Conservation (phyloP, 2,113 vertebrate species). For the Oenanthe oenanthe region DNA sequence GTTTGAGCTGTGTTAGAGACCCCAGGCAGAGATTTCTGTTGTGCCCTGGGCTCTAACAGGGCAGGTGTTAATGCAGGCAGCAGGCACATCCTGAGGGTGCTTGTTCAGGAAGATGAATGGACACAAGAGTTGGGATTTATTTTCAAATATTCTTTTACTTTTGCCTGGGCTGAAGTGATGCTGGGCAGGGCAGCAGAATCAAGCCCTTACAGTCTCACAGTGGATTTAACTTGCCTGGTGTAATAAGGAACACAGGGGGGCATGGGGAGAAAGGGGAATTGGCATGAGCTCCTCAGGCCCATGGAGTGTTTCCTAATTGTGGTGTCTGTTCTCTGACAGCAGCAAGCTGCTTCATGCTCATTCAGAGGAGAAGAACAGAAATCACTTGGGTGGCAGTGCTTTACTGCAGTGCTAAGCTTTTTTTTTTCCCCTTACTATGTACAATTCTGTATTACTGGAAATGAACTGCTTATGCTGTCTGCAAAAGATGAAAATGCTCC, state of each 20-base stretch:
- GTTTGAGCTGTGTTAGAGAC: background rate
- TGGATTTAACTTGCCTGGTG: background rate
- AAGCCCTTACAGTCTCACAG: background rate
- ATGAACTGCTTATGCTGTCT: background rate
- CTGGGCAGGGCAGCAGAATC: background rate
- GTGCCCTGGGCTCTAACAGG: background rate
- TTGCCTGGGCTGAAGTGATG: background rate
- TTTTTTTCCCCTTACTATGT: background rate
- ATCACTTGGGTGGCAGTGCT: background rate
- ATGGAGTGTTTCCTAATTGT: background rate
- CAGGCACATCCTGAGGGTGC: background rate
- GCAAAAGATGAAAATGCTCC: background rate
- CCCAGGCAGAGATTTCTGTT: background rate
- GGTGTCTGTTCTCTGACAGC: background rate
- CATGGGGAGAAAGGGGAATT: background rate
- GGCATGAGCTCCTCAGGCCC: background rate
- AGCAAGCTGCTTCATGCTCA: background rate
- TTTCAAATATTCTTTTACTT: background rate
- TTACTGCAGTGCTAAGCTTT: background rate
- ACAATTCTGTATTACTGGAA: background rate
- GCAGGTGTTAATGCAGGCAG: background rate
- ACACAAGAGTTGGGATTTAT: rapidly evolving
- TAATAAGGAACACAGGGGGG: background rate
- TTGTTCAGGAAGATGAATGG: background rate
- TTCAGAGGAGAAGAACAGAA: background rate